These are phyloP conservation scores for Buphagus erythrorhynchus DNA, from an alignment of 2,797 vertebrate species.

Conservation along the genomic window DNA sequence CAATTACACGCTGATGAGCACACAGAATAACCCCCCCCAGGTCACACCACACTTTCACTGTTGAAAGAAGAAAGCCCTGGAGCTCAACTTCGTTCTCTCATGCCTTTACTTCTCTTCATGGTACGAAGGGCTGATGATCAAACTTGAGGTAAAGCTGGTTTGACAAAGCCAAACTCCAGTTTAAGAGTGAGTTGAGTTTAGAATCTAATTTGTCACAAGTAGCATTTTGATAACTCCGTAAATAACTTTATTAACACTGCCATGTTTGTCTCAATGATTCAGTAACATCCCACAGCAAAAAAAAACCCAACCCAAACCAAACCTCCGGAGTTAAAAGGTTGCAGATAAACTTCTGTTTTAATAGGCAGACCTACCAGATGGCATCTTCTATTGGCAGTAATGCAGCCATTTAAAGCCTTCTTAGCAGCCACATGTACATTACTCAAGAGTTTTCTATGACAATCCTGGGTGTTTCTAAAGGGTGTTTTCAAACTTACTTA, in stretches of 20 bases:
- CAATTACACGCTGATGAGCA: neutral
- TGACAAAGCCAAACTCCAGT: neutral
- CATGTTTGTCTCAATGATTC: neutral
- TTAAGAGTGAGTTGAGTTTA: neutral
- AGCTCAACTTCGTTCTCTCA: rapidly evolving
- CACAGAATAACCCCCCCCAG: neutral
- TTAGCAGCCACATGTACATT: neutral
- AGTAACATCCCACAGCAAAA: neutral
- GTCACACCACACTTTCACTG: neutral
- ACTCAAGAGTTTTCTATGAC: neutral
- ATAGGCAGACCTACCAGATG: neutral
- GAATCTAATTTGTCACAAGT: neutral
- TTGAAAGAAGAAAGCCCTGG: neutral
- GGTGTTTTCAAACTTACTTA: neutral
- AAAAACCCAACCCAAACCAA: neutral
- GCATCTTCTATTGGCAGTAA: neutral
- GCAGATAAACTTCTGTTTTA: neutral
- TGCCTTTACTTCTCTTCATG: neutral
- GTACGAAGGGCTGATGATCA: neutral
- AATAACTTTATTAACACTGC: neutral
- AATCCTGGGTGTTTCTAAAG: neutral
- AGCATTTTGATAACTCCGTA: neutral
- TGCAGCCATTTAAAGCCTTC: constrained; percentile 9
- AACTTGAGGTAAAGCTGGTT: neutral
- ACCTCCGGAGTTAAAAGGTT: neutral